Evolutionary conservation across 2,797 vertebrate species (phyloP), one percentile per base, ranked within the genome.

Genomic region (Sciurus carolinensis): DNA sequence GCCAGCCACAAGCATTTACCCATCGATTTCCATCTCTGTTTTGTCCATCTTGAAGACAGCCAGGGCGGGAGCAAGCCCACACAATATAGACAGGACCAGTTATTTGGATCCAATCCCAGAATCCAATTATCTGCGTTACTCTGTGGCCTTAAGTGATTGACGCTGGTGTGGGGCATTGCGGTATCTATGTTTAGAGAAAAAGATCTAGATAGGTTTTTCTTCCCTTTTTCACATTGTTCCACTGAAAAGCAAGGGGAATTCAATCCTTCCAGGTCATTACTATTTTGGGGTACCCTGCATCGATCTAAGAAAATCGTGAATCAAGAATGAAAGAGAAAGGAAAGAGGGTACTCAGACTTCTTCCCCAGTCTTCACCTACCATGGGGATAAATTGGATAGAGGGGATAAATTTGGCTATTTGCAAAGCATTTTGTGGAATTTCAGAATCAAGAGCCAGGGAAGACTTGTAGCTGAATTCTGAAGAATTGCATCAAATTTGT

Each of bases 381-480:
- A 67, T 57, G 18, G 36, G 39, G 73, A n/a, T n/a, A 62, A 82
- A 47, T 33, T 47, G 24, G 73, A 83, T 77, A 76, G 73, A 77
- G 33, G 15, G n/a, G 30, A 52, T 67, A 30, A 52, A 26, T 84
- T 30, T 85, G 92, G 33, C 89, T 76, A 13, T 11, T 67, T 80
- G 47, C 67, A 85, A 87, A 81, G 67, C 64, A 39, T 59, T 52
- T 20, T 72, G 92, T 28, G 30, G 92, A 88, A 82, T 93, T 91
- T 95, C 54, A 72, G 83, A 86, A 42, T 47, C 75, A 5, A 77
- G 62, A 82, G 44, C 75, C 73, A 59, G 26, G 59, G 67, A 84
- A 85, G 36, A 54, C 0, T 0, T 47, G 87, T 54, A 79, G 57
- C 73, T 86, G 47, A 69, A 14, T 77, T 75, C 47, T 14, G 30